Conservation (phyloP, 2,888 invertebrate genomes). For the Trissolcus japonicus region DNA sequence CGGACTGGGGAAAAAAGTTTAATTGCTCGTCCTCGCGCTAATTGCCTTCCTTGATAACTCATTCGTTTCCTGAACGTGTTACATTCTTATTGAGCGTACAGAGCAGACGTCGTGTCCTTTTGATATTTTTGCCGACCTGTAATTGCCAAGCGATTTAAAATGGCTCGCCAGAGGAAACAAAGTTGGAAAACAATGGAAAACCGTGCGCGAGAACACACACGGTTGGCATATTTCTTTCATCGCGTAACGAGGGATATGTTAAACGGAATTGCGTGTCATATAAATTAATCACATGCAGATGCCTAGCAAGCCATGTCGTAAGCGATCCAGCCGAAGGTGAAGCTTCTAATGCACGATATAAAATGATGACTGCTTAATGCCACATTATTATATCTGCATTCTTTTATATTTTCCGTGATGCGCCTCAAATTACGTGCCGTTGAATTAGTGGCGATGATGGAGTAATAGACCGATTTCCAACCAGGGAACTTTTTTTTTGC, state of each 20-base stretch:
- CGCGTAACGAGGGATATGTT: conserved; percentile 50
- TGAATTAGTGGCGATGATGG: conserved; percentile 51
- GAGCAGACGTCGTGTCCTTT: conserved; percentile 34
- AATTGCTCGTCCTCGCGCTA: conserved; percentile 36
- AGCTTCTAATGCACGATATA: conserved; percentile 36
- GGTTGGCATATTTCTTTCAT: conserved; percentile 39
- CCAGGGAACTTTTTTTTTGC: conserved; percentile 14
- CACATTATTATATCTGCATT: conserved; percentile 49
- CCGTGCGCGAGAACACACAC: conserved; percentile 15
- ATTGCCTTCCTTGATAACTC: conserved; percentile 54
- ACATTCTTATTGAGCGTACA: conserved; percentile 38
- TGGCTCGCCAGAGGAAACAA: conserved; percentile 28
- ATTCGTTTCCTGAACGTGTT: conserved; percentile 46
- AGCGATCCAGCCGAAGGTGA: conserved; percentile 48
- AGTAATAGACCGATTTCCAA: conserved; percentile 48
- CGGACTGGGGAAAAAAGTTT: conserved; percentile 18
- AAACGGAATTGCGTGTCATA: conserved; percentile 56
- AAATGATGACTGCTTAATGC: conserved; percentile 52
- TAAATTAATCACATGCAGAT: conserved; percentile 57
- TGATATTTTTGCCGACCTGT: conserved; percentile 35
- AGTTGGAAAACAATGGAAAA: conserved; percentile 45
- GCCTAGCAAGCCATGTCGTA: conserved; percentile 52
- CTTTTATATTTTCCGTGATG: conserved; percentile 26
- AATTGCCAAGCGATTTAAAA: conserved; percentile 52
- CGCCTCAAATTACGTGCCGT: conserved; percentile 45